These are phyloP conservation scores for Himalopsyche japonica DNA, from an alignment of 2,888 invertebrate genomes.

Conservation along the genomic window DNA sequence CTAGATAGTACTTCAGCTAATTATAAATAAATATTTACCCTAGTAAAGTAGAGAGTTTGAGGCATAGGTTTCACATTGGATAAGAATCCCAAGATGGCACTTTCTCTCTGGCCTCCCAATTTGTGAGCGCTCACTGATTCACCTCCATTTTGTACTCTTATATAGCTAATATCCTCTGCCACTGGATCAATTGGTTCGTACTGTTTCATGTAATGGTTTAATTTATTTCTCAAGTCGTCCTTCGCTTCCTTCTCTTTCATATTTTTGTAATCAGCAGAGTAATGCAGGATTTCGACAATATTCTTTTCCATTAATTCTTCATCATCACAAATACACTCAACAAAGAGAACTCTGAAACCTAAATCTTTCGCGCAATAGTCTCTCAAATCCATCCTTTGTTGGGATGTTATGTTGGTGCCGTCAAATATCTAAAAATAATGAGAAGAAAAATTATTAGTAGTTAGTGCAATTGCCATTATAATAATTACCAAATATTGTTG, in stretches of 20 bases:
- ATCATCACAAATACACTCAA: slow-evolving; percentile 91
- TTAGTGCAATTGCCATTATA: background rate
- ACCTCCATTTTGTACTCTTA: slow-evolving; percentile 60
- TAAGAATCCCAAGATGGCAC: slow-evolving; percentile 83
- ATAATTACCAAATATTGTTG: background rate
- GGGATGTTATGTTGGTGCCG: slow-evolving; percentile 86
- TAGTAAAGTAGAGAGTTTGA: slow-evolving; percentile 85
- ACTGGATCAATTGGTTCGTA: slow-evolving; percentile 78
- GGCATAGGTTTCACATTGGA: slow-evolving; percentile 83
- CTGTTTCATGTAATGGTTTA: slow-evolving; percentile 80
- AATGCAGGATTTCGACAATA: slow-evolving; percentile 75
- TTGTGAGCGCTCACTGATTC: slow-evolving; percentile 73
- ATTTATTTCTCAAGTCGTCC: slow-evolving; percentile 77
- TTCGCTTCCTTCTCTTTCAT: slow-evolving; percentile 79
- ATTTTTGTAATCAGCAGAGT: slow-evolving; percentile 83
- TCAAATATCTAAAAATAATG: slow-evolving; percentile 76
- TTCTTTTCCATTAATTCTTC: slow-evolving; percentile 55
- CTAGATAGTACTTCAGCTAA: background rate
- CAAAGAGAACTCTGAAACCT: slow-evolving; percentile 85
- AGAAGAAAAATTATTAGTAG: background rate
- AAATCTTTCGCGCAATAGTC: slow-evolving; percentile 72
- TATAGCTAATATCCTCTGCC: slow-evolving; percentile 59
- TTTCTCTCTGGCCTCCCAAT: slow-evolving; percentile 78
- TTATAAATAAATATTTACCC: slow-evolving; percentile 63
- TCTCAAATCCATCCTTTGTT: slow-evolving; percentile 76